Conservation (phyloP, 2,797 vertebrate species). For the Euthynnus affinis region DNA sequence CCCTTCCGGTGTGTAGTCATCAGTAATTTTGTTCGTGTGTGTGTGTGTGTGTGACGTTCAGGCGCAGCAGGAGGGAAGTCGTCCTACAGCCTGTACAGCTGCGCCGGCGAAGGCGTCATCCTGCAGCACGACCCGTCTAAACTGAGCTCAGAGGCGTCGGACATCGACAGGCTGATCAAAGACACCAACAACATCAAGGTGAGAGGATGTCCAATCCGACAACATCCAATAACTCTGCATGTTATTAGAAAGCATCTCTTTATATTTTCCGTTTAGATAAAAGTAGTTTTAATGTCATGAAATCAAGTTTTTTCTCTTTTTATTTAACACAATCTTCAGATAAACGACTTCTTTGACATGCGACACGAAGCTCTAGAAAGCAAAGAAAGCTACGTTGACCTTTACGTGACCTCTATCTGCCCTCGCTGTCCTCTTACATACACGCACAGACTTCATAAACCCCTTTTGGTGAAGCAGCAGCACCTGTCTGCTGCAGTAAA, state of each 20-base stretch:
- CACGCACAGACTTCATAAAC: not conserved
- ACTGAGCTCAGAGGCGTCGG: constrained; percentile 89
- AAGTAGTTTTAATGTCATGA: not conserved
- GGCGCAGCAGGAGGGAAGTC: constrained; percentile 87
- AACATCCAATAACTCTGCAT: too few species aligned
- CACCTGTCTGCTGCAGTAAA: not conserved
- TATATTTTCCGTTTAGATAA: not conserved
- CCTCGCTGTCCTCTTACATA: not conserved
- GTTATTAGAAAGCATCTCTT: too few species aligned
- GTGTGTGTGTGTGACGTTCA: constrained; percentile 45
- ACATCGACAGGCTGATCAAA: constrained; percentile 93
- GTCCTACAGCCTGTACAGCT: constrained; percentile 92
- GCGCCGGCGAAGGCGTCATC: constrained; percentile 94
- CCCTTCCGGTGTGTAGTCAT: too few species aligned
- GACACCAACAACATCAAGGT: constrained; percentile 95
- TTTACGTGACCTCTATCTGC: not conserved
- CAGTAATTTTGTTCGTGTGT: constrained; percentile 4
- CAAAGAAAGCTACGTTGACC: not conserved
- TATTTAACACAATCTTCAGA: too few species aligned
- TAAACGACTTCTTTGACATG: too few species aligned
- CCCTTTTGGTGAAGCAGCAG: too few species aligned
- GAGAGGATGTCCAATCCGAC: too few species aligned
- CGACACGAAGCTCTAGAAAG: not conserved
- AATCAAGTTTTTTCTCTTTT: not conserved
- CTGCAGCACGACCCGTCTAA: constrained; percentile 93